phyloP scores from a whole-genome alignment of 2,888 invertebrate genomes.

The Catocala fraxini region DNA sequence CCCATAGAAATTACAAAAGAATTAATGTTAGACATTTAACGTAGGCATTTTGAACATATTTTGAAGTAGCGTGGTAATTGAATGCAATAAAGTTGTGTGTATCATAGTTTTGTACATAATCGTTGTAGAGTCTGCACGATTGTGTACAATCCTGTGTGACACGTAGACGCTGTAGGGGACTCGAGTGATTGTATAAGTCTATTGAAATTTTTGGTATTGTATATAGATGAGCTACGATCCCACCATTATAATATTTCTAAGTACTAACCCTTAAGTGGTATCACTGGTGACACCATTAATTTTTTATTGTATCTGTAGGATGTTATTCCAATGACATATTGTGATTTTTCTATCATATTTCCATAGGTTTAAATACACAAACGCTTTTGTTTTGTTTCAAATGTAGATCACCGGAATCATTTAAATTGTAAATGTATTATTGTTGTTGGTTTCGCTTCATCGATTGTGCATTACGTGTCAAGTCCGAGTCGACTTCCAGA shows the following conservation, averaged over 20 bases:
- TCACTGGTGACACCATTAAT: conserved; percentile 75
- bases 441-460: conserved; percentile 72
- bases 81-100: conserved; percentile 78
- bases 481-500: conserved; percentile 54
- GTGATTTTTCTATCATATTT: conserved; percentile 82
- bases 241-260: conserved; percentile 86
- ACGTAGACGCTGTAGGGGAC: conserved; percentile 76
- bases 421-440: conserved; percentile 68
- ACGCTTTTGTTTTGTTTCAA: conserved; percentile 71
- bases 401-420: conserved; percentile 69
- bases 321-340: conserved; percentile 83
- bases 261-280: conserved; percentile 83
- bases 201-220: conserved; percentile 84
- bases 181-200: conserved; percentile 85
- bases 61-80: conserved; percentile 80
- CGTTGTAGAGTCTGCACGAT: conserved; percentile 12
- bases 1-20: conserved; percentile 66
- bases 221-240: conserved; percentile 86
- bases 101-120: conserved; percentile 54
- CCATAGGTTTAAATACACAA: conserved; percentile 75
- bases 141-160: conserved; percentile 59
- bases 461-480: conserved; percentile 64
- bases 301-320: conserved; percentile 73
- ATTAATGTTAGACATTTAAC: conserved; percentile 60
- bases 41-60: conserved; percentile 81